These are phyloP conservation scores for Pipistrellus pygmaeus DNA, from an alignment of 2,797 vertebrate species.

Conservation along the genomic window DNA sequence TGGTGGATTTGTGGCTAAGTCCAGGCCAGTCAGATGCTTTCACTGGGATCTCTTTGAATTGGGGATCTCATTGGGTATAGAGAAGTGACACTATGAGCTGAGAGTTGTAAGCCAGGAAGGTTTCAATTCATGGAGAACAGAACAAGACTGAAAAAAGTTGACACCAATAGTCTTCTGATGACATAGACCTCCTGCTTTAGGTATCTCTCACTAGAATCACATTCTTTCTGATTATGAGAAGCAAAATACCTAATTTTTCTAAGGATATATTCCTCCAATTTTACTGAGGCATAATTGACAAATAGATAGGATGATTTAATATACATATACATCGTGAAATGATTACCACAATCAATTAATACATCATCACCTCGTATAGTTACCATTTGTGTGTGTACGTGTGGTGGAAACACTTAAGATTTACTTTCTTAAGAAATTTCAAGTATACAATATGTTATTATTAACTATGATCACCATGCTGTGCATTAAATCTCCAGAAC, in stretches of 20 bases:
- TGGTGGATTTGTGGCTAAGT: not conserved
- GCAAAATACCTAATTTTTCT: not conserved
- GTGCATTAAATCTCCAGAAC: not conserved
- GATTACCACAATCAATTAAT: not conserved
- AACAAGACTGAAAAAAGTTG: slow-evolving; percentile 2
- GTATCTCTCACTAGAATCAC: not conserved
- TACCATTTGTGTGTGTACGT: not conserved
- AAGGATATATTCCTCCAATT: not conserved
- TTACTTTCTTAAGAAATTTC: not conserved
- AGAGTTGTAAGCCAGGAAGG: not conserved
- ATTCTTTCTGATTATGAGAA: not conserved
- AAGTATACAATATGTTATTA: not conserved
- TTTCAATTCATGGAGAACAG: slow-evolving; percentile 6
- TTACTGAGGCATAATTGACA: not conserved
- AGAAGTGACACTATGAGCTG: not conserved
- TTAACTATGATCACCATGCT: not conserved
- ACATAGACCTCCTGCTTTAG: not conserved
- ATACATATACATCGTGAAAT: not conserved
- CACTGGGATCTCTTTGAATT: not conserved
- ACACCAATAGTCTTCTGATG: not conserved
- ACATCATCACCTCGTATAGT: not conserved
- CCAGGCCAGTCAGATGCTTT: not conserved
- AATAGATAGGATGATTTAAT: not conserved
- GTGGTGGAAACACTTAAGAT: not conserved
- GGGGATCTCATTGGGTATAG: not conserved